These are phyloP conservation scores for Xanthorhoe spadicearia DNA, from an alignment of 2,888 invertebrate species.

Conservation along the genomic window DNA sequence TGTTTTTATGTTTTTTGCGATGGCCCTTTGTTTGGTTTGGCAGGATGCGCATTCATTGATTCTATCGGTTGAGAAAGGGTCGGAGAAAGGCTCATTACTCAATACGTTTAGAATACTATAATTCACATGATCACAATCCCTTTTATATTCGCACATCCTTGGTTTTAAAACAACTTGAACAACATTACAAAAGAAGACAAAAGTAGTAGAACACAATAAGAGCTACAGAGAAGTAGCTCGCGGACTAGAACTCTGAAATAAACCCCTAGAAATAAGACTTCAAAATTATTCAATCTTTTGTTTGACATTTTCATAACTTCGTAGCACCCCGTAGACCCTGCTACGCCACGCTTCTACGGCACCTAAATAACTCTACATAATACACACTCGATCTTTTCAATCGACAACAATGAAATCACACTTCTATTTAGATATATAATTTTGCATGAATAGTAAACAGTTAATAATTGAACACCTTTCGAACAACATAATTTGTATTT, in stretches of 20 bases:
- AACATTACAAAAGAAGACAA: no score
- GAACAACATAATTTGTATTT: conserved; percentile 31
- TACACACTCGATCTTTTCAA: not conserved
- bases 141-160: not conserved
- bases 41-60: conserved; percentile 42
- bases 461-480: conserved; percentile 35
- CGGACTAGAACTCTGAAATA: no score
- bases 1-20: conserved; percentile 40
- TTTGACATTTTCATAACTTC: conserved; percentile 11
- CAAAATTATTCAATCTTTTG: not conserved
- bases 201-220: no score
- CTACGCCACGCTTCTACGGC: conserved; percentile 38
- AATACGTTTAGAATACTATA: not conserved
- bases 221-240: no score
- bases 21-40: conserved; percentile 41
- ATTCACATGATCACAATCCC: not conserved
- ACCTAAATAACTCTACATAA: not conserved
- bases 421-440: conserved; percentile 18
- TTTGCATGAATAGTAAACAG: conserved; percentile 29
- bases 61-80: conserved; percentile 20
- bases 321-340: conserved; percentile 49
- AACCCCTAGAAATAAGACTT: no score
- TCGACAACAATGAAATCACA: conserved; percentile 11
- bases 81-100: conserved; percentile 11
- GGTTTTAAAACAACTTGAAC: not conserved